Conservation (phyloP, 2,888 invertebrate species). For the Sympetrum striolatum region DNA sequence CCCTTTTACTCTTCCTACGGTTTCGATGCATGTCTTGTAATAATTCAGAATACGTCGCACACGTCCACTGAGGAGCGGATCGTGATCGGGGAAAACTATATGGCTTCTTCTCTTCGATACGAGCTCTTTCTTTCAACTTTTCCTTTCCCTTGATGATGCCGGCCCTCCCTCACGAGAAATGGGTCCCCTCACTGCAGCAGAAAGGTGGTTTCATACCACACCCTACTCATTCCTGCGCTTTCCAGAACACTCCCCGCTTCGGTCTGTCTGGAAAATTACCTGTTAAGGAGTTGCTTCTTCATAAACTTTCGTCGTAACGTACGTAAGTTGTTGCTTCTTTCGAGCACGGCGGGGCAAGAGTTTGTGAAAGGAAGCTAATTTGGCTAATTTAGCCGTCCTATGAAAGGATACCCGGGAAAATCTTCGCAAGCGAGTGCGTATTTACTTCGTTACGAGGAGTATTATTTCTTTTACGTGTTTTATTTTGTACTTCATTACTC, state of each 20-base stretch:
- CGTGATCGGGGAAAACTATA: constrained; percentile 11
- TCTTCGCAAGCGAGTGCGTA: too few relatives aligned
- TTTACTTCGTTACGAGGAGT: too few relatives aligned
- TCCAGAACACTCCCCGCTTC: neutral
- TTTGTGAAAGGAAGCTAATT: too few relatives aligned
- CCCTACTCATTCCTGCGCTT: neutral
- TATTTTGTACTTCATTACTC: too few relatives aligned
- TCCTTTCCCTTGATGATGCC: neutral
- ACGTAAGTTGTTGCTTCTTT: too few relatives aligned
- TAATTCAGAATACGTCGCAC: constrained; percentile 2
- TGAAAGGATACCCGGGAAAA: too few relatives aligned
- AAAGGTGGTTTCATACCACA: neutral
- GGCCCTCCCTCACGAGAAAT: neutral
- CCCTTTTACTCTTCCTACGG: neutral
- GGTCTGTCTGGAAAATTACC: neutral
- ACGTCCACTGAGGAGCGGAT: neutral
- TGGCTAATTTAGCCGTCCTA: too few relatives aligned
- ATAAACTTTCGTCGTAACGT: too few relatives aligned
- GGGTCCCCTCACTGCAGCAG: neutral
- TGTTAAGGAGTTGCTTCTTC: too few relatives aligned
- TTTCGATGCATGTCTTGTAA: constrained; percentile 18
- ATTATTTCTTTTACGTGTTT: too few relatives aligned
- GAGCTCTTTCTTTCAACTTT: neutral
- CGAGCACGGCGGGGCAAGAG: too few relatives aligned
- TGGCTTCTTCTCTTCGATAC: neutral